Base-by-base conservation (phyloP, 2,113 vertebrate genomes). In the Carassius gibelio region DNA sequence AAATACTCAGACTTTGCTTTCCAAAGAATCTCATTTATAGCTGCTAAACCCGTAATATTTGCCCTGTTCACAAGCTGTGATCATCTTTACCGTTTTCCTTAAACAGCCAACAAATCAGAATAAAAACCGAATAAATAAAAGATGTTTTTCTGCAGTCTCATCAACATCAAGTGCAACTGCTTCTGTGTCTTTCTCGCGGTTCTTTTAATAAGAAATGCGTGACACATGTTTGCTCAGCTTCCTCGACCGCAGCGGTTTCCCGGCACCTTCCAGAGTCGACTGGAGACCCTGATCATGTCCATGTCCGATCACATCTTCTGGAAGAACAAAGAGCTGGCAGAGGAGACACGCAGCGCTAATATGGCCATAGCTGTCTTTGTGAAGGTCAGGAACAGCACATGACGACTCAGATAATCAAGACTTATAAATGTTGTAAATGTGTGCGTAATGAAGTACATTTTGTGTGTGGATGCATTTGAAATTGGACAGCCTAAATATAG, bases 271-370 rank as follows among this genome's bases (percentile, higher is more conserved):
- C 96, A 95, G 86, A 94, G 87, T 89, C 96, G 96, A 11, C 19
- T 99, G 90, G 97, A 99, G 90, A 94, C 91, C 1, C 94, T 99
- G 86, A 93, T 98, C 81, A 97, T 98, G 95, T 85, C 93, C 3
- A 87, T 98, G 81, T 96, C 96, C 0, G 98, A 99, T 83, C 97
- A 99, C 13, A 95, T 99, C 91, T 94, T 93, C 93, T 99, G 96
- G 96, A 98, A 99, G 88, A 94, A 95, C 91, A 97, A 90, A 90
- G 96, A 98, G 0, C 84, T 97, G 82, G 77, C 92, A 42, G 98
- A 99, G 82, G 98, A 99, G 92, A 97, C 97, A 0, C 97, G 94
- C 84, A 96, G 94, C 69, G 97, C 98, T 78, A 99, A 97, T 90
- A 94, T 95, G 78, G 98, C 96, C 0, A 91, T 95, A 68, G 97